Conservation (phyloP, 1,140 invertebrate species). For the Megalopta genalis region DNA sequence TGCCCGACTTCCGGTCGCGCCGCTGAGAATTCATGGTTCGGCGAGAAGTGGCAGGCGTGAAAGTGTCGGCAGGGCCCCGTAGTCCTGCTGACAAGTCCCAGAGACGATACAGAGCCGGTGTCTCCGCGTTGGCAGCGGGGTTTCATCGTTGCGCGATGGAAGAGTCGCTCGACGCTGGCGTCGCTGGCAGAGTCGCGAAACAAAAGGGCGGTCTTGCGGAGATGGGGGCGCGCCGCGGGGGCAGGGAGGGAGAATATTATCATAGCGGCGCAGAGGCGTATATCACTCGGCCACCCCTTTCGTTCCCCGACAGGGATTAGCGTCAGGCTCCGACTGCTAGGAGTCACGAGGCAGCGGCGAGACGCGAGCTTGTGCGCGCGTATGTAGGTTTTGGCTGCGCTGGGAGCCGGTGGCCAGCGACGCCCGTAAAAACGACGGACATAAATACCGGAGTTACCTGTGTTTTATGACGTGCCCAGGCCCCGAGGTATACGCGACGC, state of each 20-base stretch:
- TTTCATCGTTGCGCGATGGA: background rate
- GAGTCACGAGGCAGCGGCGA: slow-evolving; percentile 66
- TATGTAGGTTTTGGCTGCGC: slow-evolving; percentile 30
- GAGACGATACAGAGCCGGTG: too few species aligned
- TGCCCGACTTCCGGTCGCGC: too few species aligned
- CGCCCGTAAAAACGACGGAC: slow-evolving; percentile 67
- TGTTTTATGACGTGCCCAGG: slow-evolving; percentile 76
- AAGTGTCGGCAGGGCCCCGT: too few species aligned
- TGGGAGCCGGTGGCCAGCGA: slow-evolving; percentile 41
- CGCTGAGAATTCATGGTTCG: too few species aligned
- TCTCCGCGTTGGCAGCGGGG: too few species aligned
- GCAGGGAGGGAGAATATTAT: slow-evolving; percentile 72
- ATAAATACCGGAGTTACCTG: slow-evolving; percentile 79
- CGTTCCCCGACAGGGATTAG: slow-evolving; percentile 75
- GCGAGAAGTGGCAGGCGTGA: too few species aligned
- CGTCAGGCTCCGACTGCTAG: slow-evolving; percentile 74
- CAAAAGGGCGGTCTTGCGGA: slow-evolving; percentile 43
- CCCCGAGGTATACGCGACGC: slow-evolving; percentile 50
- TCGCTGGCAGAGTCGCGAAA: slow-evolving; percentile 35
- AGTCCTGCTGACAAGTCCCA: too few species aligned
- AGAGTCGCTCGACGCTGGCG: slow-evolving; percentile 15
- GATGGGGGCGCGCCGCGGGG: background rate
- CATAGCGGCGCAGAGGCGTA: slow-evolving; percentile 76
- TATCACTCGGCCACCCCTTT: slow-evolving; percentile 77
- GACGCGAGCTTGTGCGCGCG: slow-evolving; percentile 46